Evolutionary conservation across 2,113 vertebrate genomes (phyloP).

Genomic region (Garra rufa): DNA sequence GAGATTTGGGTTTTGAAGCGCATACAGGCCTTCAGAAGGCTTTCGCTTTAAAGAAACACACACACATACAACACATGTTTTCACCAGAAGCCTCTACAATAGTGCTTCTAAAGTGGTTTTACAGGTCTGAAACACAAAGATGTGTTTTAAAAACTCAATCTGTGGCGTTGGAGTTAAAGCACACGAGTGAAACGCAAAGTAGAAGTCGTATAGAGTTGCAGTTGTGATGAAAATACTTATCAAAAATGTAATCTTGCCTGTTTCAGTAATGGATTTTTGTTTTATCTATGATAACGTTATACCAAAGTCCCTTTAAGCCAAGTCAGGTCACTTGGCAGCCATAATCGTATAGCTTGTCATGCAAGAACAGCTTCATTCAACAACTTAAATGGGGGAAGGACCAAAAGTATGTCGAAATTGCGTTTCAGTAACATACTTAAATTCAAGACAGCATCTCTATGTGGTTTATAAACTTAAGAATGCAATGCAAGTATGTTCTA

Average conservation of each 20-base stretch:
- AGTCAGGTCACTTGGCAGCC: slow-evolving; percentile 4
- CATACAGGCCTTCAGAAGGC: slow-evolving; percentile 41
- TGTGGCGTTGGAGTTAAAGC: not conserved
- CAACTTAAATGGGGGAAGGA: not conserved
- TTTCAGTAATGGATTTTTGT: not conserved
- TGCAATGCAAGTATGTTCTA: not conserved
- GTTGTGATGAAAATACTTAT: not conserved
- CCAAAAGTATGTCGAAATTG: not conserved
- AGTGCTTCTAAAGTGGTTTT: not conserved
- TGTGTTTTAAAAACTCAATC: not conserved
- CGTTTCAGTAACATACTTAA: not conserved
- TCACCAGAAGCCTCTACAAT: slow-evolving; percentile 9
- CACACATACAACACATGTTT: not conserved
- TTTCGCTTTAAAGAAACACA: slow-evolving; percentile 43
- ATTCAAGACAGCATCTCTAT: not conserved
- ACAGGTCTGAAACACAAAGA: slow-evolving; percentile 9
- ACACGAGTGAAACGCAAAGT: not conserved
- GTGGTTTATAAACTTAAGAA: not conserved
- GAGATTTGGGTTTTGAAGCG: slow-evolving; percentile 51
- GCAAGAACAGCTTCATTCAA: not conserved
- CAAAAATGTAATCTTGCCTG: not conserved
- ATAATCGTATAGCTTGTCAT: not conserved
- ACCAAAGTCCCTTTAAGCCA: not conserved
- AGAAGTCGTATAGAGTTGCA: not conserved
- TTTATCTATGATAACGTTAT: not conserved